Evolutionary conservation across 2,113 vertebrate species (phyloP), one percentile per base, ranked within the genome.

Genomic region (Podocnemis expansa): DNA sequence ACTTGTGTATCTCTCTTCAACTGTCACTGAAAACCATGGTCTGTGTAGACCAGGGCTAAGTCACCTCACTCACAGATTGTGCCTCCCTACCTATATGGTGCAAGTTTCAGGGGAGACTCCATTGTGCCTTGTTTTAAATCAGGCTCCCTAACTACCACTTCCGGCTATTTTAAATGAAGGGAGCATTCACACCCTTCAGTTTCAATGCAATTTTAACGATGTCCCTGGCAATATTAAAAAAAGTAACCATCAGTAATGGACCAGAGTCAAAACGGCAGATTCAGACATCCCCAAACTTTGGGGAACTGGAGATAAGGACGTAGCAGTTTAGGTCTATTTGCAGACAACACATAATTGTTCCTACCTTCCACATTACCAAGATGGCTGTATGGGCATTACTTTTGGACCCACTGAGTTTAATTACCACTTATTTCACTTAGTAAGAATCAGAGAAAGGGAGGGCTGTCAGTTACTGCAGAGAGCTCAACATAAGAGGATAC

Each of bases 391-490:
- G 25, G 41, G 14, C 79, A 91, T 91, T 76, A 29, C 56, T 87
- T 63, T 49, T 78, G 80, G 56, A 90, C 63, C 5, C 49, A 82
- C 1, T 78, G 82, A 82, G 31, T 56, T 93, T 93, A 95, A 96
- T 91, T 91, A 56, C 58, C 47, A 85, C 55, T 84, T 47, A 5
- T 43, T 51, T 43, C 19, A 14, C 10, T 51, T 90, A 82, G 49
- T 38, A 73, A 91, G 16, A 76, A 76, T 12, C 85, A 78, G 45
- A 73, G 47, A 90, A 91, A 93, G 13, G 31, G 14, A 38, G 83
- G 45, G 5, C n/a, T 82, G 58, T 38, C n/a, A 31, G 27, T 94
- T 34, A 47, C 67, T 83, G 25, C 52, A 38, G 22, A 16, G 38
- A 9, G 31, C 70, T 73, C 87, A 93, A 78, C 34, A 19, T 83